phyloP scores from a whole-genome alignment of 2,888 invertebrate genomes.

The Pyrocoelia pectoralis region DNA sequence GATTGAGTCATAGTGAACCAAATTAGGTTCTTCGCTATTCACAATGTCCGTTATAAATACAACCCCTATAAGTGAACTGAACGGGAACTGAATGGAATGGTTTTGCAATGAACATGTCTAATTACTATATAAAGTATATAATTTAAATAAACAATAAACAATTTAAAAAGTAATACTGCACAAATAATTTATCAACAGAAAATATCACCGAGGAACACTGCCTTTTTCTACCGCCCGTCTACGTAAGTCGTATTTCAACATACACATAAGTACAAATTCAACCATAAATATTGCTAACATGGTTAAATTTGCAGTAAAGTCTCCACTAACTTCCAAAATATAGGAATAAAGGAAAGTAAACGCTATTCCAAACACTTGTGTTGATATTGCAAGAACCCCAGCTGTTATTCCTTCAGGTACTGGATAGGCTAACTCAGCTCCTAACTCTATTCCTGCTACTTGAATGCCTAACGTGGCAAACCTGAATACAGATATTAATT shows the following conservation, averaged over 20 bases:
- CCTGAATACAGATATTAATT: no score
- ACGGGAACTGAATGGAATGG: no score
- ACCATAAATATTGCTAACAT: neutral
- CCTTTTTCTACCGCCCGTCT: neutral
- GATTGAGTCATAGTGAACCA: no score
- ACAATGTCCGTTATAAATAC: no score
- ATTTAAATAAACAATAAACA: no score
- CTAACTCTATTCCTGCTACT: neutral
- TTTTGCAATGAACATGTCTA: no score
- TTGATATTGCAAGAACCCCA: neutral
- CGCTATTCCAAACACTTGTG: neutral
- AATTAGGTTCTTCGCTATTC: no score
- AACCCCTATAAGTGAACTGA: no score
- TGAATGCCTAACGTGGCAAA: neutral
- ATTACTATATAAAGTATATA: no score
- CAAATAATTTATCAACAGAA: no score
- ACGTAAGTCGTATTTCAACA: neutral
- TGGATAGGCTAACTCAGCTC: conserved; percentile 6
- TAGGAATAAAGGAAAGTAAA: neutral
- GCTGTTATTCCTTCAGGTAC: neutral
- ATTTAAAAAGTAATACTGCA: no score
- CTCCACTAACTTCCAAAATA: neutral
- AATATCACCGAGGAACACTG: no score
- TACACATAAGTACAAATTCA: neutral
- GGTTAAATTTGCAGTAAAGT: neutral